Evolutionary conservation across 2,113 vertebrate species (phyloP).

Genomic region (Indri indri): DNA sequence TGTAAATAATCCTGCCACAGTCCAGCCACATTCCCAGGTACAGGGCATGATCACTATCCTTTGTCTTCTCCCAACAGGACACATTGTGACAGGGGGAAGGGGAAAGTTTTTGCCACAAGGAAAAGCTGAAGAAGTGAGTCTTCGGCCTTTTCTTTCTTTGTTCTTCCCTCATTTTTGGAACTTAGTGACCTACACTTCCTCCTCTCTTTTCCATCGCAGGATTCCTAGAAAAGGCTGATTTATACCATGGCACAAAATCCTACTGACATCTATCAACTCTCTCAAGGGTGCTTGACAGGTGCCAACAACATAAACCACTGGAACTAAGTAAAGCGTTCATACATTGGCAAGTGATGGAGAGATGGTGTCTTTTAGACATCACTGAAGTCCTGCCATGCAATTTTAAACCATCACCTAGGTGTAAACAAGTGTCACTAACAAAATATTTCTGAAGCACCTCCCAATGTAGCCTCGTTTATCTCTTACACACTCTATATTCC

Average conservation of each 20-base stretch:
- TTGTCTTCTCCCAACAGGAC: background rate
- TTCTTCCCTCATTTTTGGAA: background rate
- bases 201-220: background rate
- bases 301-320: background rate
- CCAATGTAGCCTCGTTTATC: background rate
- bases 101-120: background rate
- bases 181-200: background rate
- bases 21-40: background rate
- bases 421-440: background rate
- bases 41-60: background rate
- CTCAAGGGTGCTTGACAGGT: background rate
- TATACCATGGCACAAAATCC: background rate
- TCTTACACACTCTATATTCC: background rate
- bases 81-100: background rate
- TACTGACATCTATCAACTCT: background rate
- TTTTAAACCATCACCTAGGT: background rate
- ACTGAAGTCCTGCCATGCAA: background rate
- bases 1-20: background rate
- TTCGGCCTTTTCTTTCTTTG: background rate
- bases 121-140: background rate
- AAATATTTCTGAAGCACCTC: background rate
- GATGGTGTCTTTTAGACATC: background rate
- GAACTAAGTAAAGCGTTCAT: background rate
- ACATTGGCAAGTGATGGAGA: background rate
- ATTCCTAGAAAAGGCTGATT: background rate